phyloP scores from a whole-genome alignment of 2,113 vertebrate species.

The Aphyosemion australe region DNA sequence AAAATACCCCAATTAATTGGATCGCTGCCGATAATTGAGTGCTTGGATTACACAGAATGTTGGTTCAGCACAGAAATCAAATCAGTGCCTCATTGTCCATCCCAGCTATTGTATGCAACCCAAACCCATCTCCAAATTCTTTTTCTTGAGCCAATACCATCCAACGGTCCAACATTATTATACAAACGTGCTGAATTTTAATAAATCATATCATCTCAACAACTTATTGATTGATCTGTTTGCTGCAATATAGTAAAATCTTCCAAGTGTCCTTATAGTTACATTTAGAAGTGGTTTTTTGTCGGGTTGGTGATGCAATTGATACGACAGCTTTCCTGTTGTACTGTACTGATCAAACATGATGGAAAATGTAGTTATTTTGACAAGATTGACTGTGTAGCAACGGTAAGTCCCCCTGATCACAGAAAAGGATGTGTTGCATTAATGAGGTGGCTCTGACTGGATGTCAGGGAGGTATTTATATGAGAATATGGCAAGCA shows the following conservation, averaged over 20 bases:
- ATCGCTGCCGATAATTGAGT: conserved; percentile 14
- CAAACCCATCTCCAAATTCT: conserved; percentile 62
- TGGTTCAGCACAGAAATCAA: conserved; percentile 29
- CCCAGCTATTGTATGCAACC: conserved; percentile 48
- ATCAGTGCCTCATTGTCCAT: conserved; percentile 52
- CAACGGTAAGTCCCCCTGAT: too few relatives aligned
- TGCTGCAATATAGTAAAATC: conserved; percentile 7
- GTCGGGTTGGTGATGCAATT: conserved; percentile 45
- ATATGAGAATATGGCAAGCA: conserved; percentile 15
- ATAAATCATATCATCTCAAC: conserved; percentile 37
- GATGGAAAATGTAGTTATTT: not conserved
- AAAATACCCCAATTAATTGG: conserved; percentile 49
- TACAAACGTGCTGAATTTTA: conserved; percentile 62
- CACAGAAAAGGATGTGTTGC: not conserved
- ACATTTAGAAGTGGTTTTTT: not conserved
- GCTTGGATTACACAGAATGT: conserved; percentile 40
- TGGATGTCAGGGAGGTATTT: not conserved
- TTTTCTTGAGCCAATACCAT: conserved; percentile 55
- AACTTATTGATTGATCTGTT: conserved; percentile 20
- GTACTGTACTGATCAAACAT: conserved; percentile 12
- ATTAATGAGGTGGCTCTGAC: not conserved
- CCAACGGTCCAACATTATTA: conserved; percentile 54
- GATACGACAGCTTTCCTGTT: conserved; percentile 33
- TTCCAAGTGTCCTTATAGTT: too few relatives aligned
- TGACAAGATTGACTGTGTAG: not conserved